These are phyloP conservation scores for Uropetala carovei DNA, from an alignment of 2,888 invertebrate genomes.

Conservation along the genomic window DNA sequence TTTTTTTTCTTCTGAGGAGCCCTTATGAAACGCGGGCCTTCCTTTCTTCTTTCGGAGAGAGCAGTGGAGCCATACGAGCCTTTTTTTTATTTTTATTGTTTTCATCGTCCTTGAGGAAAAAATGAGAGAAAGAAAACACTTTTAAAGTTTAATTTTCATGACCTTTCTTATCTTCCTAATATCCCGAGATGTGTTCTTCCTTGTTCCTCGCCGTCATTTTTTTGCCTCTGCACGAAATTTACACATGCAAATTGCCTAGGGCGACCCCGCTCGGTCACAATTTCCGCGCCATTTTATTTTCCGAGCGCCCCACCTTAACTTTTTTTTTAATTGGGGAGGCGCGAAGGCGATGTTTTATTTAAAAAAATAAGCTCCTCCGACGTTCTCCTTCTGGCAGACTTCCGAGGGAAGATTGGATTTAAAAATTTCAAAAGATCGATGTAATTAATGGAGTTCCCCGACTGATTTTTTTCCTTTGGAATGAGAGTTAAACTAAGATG, in stretches of 20 bases:
- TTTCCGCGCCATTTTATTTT: background rate
- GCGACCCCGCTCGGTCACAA: slow-evolving; percentile 1
- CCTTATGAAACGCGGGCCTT: background rate
- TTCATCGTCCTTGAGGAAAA: background rate
- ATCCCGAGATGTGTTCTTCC: background rate
- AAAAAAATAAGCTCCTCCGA: background rate
- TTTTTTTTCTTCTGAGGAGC: background rate
- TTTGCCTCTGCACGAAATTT: background rate
- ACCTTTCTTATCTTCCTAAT: background rate
- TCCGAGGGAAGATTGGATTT: slow-evolving; percentile 12
- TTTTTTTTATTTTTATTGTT: background rate
- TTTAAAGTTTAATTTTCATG: slow-evolving; percentile 7
- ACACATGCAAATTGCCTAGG: background rate
- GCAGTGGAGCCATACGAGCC: background rate
- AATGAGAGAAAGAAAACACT: background rate
- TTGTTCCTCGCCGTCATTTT: background rate
- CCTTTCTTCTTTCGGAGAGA: background rate
- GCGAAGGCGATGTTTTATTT: background rate
- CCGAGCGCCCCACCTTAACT: background rate
- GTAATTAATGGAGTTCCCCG: background rate
- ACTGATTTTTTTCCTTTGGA: background rate
- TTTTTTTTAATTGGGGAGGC: slow-evolving; percentile 2
- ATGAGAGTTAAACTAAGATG: background rate
- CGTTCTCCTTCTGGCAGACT: background rate
- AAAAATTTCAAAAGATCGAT: background rate